Evolutionary conservation across 1,140 invertebrate species (phyloP).

Genomic region (Apis cerana): DNA sequence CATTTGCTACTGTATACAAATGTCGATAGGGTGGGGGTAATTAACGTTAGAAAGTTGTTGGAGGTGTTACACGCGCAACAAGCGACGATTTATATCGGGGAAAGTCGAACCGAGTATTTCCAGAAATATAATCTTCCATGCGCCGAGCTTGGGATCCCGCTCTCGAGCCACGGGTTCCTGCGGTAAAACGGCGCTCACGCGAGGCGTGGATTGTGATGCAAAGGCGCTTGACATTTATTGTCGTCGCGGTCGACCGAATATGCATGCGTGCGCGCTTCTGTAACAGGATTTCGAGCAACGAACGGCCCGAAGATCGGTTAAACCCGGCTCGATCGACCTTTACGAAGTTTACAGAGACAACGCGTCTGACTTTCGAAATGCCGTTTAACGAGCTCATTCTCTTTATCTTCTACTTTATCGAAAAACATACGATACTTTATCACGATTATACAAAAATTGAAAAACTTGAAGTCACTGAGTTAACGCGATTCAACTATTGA

Average conservation of each 20-base stretch:
- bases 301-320: conserved; percentile 55
- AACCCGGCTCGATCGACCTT: conserved; percentile 18
- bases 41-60: conserved; percentile 44
- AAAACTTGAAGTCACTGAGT: too few relatives aligned
- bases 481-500: too few relatives aligned
- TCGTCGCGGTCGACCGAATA: conserved; percentile 14
- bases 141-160: not conserved
- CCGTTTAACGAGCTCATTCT: too few relatives aligned
- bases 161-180: conserved; percentile 19
- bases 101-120: conserved; percentile 32
- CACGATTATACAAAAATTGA: too few relatives aligned
- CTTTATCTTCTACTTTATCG: too few relatives aligned
- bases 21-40: conserved; percentile 17
- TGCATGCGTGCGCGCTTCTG: not conserved
- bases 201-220: conserved; percentile 34
- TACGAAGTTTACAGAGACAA: too few relatives aligned
- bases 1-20: conserved; percentile 3
- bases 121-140: conserved; percentile 13
- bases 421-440: too few relatives aligned
- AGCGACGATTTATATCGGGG: conserved; percentile 41
- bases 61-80: not conserved
- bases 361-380: too few relatives aligned
- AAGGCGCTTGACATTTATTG: conserved; percentile 37
- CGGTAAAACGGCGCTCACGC: not conserved
- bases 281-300: conserved; percentile 31